Evolutionary conservation across 2,113 vertebrate genomes (phyloP), one percentile per base, ranked within the genome.

Genomic region (Fulica atra): DNA sequence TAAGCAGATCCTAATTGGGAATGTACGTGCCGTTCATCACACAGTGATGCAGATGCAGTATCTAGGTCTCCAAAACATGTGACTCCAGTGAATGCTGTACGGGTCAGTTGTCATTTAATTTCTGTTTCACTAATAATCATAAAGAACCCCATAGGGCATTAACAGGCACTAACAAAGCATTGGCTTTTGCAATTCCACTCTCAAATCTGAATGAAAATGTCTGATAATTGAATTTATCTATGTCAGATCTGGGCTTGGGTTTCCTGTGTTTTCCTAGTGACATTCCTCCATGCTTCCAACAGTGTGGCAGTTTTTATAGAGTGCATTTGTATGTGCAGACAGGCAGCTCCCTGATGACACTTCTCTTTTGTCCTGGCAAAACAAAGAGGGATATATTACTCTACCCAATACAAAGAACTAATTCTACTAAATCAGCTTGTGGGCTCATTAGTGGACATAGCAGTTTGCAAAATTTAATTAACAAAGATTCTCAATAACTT

Each of bases 51-150:
- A 83, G 84, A 53, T 12, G 13, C 73, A n/a, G 77, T 93, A 95
- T 94, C 87, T 89, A 44, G 93, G 93, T 92, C 95, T 96, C 84
- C 0, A 1, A 40, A 89, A 31, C 85, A 89, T 46, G 82, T 95
- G 86, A 89, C 76, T 88, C 29, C 80, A 61, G 63, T 18, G 60
- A 96, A 71, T 78, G 14, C 18, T 53, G 81, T 8, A 91, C 86
- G 88, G 94, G 93, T 95, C 96, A 97, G 57, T 57, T 71, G 88
- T 19, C 76, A 64, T 94, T 96, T 96, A 63, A 97, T 95, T 94
- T 92, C 89, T 95, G 56, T 90, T 92, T 70, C 88, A 57, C 91
- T 96, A 94, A 96, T 95, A 96, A 97, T 91, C 91, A 94, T 92
- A 92, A 89, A 93, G 87, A 88, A 87, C 82, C 90, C 78, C 82